Evolutionary conservation across 2,797 vertebrate genomes (phyloP).

Genomic region (Phylloscopus collybita): DNA sequence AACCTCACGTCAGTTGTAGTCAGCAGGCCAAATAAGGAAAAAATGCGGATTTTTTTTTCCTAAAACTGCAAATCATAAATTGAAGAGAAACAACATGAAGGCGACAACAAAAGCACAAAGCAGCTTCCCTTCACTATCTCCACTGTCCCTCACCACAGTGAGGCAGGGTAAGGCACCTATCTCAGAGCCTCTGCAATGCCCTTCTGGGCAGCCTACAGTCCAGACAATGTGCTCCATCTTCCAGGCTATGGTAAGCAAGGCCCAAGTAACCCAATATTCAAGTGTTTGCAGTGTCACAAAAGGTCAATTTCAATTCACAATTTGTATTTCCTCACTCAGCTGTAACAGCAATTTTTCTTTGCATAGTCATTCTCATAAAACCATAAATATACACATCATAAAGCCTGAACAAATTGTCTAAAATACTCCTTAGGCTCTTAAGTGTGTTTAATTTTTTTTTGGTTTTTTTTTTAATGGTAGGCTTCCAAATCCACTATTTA

Average conservation of each 20-base stretch:
- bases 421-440: neutral
- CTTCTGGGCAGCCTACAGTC: neutral
- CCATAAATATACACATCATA: neutral
- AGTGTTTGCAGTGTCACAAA: neutral
- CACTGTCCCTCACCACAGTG: accelerated
- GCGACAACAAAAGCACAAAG: neutral
- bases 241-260: neutral
- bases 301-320: neutral
- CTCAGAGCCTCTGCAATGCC: neutral
- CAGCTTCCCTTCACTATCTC: neutral
- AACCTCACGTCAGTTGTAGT: neutral
- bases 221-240: neutral
- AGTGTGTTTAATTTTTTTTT: neutral
- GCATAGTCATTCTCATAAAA: neutral
- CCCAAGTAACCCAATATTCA: neutral
- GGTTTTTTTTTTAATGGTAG: neutral
- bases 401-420: neutral
- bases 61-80: neutral
- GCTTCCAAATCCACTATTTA: neutral
- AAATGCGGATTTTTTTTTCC: accelerated
- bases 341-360: neutral
- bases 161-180: neutral
- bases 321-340: neutral
- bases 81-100: neutral
- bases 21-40: neutral